Conservation (phyloP, 2,113 vertebrate species). For the Sterrhoptilus dennistouni region DNA sequence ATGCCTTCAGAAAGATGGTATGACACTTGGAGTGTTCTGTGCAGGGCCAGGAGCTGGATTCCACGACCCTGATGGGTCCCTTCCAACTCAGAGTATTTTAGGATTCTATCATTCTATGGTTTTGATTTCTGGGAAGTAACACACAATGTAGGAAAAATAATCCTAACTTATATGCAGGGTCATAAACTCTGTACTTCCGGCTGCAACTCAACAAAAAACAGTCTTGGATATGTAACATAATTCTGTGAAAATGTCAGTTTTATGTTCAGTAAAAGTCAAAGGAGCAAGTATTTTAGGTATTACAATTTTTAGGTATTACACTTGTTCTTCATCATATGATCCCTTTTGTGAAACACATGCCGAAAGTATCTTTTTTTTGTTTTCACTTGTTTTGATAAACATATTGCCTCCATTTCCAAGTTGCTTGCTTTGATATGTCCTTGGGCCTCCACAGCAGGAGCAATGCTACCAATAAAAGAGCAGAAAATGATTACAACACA, state of each 20-base stretch:
- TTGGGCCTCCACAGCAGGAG: not conserved
- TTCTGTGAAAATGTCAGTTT: not conserved
- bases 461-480: not conserved
- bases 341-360: not conserved
- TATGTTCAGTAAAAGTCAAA: not conserved
- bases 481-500: not conserved
- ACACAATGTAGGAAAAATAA: not conserved
- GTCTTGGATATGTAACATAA: not conserved
- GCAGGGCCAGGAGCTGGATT: not conserved
- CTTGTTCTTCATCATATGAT: not conserved
- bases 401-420: not conserved
- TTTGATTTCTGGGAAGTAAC: not conserved
- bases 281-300: not conserved
- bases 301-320: not conserved
- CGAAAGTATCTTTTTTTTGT: not conserved
- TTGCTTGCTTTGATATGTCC: not conserved
- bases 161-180: not conserved
- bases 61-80: not conserved
- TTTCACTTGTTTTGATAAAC: not conserved
- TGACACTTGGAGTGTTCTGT: not conserved
- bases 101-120: not conserved
- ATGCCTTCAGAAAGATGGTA: not conserved
- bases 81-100: not conserved
- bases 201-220: not conserved
- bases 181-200: not conserved